A percentile compares a stretch with the other conserved stretches of the same genome.
phyloP scores from a whole-genome alignment of 2,797 vertebrate species.

The Anabacerthia variegaticeps region DNA sequence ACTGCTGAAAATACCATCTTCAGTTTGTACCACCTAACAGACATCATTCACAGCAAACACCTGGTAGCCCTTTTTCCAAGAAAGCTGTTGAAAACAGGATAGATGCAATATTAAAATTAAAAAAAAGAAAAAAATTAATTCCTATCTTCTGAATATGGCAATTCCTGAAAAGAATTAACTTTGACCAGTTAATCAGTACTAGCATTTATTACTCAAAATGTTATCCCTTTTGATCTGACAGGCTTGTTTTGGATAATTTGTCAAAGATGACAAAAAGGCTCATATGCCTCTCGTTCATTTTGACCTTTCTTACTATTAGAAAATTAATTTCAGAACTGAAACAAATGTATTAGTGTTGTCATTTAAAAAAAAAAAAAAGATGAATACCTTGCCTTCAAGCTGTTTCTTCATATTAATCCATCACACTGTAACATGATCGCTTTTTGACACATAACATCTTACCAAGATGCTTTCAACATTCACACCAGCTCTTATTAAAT shows the following conservation, averaged over 20 bases:
- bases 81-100: background rate
- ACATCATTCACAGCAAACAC: background rate
- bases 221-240: constrained; percentile 90
- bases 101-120: background rate
- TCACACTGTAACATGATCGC: constrained; percentile 71
- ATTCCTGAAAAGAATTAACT: constrained; percentile 82
- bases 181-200: constrained; percentile 91
- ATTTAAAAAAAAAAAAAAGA: constrained; percentile 75
- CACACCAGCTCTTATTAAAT: constrained; percentile 62
- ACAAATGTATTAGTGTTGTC: constrained; percentile 95
- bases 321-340: constrained; percentile 95
- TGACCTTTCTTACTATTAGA: constrained; percentile 97
- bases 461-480: constrained; percentile 38
- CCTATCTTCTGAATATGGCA: constrained; percentile 12
- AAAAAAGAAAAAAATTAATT: background rate
- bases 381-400: constrained; percentile 88
- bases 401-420: constrained; percentile 79
- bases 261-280: constrained; percentile 93
- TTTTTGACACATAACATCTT: constrained; percentile 70
- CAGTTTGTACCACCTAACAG: background rate
- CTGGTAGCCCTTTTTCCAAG: background rate
- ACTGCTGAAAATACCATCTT: background rate
- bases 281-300: constrained; percentile 86
- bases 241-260: constrained; percentile 93
- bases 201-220: constrained; percentile 87